These are phyloP conservation scores for Varanus salvator DNA, from an alignment of 2,113 vertebrate species.

Conservation along the genomic window DNA sequence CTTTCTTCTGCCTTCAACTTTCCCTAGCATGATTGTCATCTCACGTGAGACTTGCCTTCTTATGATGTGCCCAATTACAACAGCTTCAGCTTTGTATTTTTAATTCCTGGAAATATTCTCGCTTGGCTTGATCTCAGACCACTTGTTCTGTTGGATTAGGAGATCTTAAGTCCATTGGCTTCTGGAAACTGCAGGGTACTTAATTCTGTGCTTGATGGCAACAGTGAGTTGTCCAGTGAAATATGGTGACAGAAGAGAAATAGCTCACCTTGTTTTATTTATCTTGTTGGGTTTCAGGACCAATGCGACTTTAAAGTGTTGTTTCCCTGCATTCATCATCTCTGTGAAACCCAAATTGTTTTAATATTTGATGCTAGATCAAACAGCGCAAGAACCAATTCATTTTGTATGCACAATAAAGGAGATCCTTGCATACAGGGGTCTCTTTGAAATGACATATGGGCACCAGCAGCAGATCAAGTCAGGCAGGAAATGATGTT, in stretches of 20 bases:
- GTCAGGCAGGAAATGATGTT: constrained; percentile 20
- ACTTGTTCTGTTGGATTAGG: too few relatives aligned
- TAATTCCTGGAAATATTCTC: too few relatives aligned
- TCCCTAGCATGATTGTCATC: too few relatives aligned
- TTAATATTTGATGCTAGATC: background rate
- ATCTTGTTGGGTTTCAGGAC: background rate
- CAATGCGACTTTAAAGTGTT: background rate
- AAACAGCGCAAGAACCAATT: background rate
- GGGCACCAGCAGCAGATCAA: constrained; percentile 29
- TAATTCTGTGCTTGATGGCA: too few relatives aligned
- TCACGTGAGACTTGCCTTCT: too few relatives aligned
- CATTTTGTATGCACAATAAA: background rate
- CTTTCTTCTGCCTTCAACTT: too few relatives aligned
- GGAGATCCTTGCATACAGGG: background rate
- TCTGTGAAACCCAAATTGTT: background rate
- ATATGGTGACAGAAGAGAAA: background rate
- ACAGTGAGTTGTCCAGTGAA: background rate
- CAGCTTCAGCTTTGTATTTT: too few relatives aligned
- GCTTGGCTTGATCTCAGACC: too few relatives aligned
- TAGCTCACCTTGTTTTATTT: background rate
- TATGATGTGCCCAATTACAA: too few relatives aligned
- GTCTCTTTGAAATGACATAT: background rate
- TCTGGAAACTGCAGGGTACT: too few relatives aligned
- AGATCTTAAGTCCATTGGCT: too few relatives aligned
- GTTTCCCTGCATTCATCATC: background rate